phyloP scores from a whole-genome alignment of 2,888 invertebrate genomes.

The Toxonevra muliebris region DNA sequence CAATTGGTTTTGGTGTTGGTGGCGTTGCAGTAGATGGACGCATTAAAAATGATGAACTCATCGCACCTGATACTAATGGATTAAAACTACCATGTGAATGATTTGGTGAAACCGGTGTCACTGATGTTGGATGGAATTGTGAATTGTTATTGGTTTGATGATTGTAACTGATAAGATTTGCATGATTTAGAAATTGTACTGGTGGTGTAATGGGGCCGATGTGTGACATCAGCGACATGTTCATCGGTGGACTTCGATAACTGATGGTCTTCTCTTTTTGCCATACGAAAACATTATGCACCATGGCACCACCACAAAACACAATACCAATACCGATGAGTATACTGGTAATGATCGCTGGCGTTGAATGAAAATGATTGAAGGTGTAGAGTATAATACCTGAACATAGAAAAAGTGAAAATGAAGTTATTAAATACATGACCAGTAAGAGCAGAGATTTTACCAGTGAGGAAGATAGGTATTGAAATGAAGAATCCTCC shows the following conservation, averaged over 20 bases:
- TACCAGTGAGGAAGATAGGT: conserved; percentile 91
- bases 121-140: conserved; percentile 60
- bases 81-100: conserved; percentile 65
- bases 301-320: conserved; percentile 92
- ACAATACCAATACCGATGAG: conserved; percentile 91
- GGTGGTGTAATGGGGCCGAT: conserved; percentile 51
- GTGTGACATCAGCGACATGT: conserved; percentile 50
- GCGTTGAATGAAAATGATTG: conserved; percentile 90
- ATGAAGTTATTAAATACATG: neutral
- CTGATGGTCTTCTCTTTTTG: conserved; percentile 89
- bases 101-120: conserved; percentile 64
- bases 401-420: conserved; percentile 63
- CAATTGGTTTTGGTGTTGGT: conserved; percentile 61
- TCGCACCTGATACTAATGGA: conserved; percentile 55
- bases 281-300: conserved; percentile 95
- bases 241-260: conserved; percentile 66
- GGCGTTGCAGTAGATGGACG: conserved; percentile 65
- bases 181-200: conserved; percentile 47
- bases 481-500: conserved; percentile 95
- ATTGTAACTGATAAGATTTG: conserved; percentile 46
- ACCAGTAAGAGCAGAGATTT: neutral
- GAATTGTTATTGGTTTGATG: conserved; percentile 34
- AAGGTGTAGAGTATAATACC: conserved; percentile 92
- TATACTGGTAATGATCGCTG: conserved; percentile 89
- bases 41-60: conserved; percentile 55